Conservation (phyloP, 2,888 invertebrate species). For the Plagodis pulveraria region DNA sequence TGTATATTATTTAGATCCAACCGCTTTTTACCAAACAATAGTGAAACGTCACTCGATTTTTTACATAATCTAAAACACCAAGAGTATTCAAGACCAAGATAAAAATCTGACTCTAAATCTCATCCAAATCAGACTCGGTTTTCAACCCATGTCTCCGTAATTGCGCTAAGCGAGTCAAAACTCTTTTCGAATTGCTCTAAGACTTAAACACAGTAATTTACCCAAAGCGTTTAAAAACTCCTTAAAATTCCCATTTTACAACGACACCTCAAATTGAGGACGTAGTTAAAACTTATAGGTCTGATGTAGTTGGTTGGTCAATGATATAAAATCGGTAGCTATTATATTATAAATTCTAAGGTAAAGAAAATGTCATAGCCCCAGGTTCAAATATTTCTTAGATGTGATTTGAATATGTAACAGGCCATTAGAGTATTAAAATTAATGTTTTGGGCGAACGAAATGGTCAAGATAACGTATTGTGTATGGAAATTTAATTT, state of each 20-base stretch:
- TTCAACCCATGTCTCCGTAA: conserved; percentile 42
- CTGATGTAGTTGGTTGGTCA: conserved; percentile 26
- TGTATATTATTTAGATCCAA: too few species aligned
- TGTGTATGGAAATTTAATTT: conserved; percentile 27
- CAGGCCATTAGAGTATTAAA: conserved; percentile 51
- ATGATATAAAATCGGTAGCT: conserved; percentile 52
- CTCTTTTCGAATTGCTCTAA: conserved; percentile 66
- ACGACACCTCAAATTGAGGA: neutral
- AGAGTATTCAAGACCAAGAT: too few species aligned
- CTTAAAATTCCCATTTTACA: conserved; percentile 29
- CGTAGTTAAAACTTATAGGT: neutral
- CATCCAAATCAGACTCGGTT: conserved; percentile 15
- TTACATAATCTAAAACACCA: too few species aligned
- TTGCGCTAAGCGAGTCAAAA: conserved; percentile 47
- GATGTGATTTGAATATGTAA: conserved; percentile 63
- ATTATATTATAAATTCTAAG: conserved; percentile 54
- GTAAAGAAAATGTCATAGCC: conserved; percentile 71
- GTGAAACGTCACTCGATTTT: too few species aligned
- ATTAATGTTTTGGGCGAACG: conserved; percentile 32
- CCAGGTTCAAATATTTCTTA: conserved; percentile 51
- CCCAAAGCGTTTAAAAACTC: conserved; percentile 47
- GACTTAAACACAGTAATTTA: conserved; percentile 65
- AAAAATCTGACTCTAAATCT: too few species aligned
- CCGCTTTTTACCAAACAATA: too few species aligned
- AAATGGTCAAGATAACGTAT: conserved; percentile 21